Evolutionary conservation across 2,888 invertebrate genomes (phyloP).

Genomic region (Oxyteleia sp.): DNA sequence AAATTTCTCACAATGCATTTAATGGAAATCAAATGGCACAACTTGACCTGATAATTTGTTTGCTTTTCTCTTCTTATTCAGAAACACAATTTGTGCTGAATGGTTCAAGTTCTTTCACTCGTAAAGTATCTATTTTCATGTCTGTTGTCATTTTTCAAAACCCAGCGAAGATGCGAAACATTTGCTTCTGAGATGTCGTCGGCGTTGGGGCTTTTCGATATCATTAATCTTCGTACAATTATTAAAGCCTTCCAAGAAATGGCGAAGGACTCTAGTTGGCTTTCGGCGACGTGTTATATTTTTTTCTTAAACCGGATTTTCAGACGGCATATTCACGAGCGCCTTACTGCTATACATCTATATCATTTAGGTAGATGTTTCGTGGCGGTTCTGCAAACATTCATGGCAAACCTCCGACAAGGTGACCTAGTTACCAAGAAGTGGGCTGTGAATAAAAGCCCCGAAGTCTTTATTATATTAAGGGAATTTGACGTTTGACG

Average conservation of each 20-base stretch:
- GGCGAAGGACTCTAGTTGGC: conserved; percentile 68
- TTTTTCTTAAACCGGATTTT: conserved; percentile 84
- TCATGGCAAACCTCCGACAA: conserved; percentile 78
- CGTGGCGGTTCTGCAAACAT: conserved; percentile 77
- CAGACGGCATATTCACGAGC: conserved; percentile 70
- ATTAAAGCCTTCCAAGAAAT: conserved; percentile 78
- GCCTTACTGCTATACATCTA: conserved; percentile 58
- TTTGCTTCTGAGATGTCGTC: conserved; percentile 4
- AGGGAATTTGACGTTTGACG: conserved; percentile 30
- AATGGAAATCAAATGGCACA: too few relatives aligned
- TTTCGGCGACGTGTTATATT: conserved; percentile 66
- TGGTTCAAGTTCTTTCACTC: background rate
- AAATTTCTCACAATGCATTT: too few relatives aligned
- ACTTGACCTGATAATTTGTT: too few relatives aligned
- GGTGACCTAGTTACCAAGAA: conserved; percentile 83
- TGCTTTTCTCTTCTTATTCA: background rate
- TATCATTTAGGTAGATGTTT: conserved; percentile 63
- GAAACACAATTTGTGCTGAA: too few relatives aligned
- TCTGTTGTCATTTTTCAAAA: background rate
- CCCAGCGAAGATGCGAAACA: background rate
- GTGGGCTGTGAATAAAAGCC: conserved; percentile 72
- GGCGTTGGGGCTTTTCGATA: conserved; percentile 19
- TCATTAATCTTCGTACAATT: conserved; percentile 56
- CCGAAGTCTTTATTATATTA: conserved; percentile 30
- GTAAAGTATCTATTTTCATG: too few relatives aligned